phyloP scores from a whole-genome alignment of 2,113 vertebrate genomes.

The Platysternon megacephalum region DNA sequence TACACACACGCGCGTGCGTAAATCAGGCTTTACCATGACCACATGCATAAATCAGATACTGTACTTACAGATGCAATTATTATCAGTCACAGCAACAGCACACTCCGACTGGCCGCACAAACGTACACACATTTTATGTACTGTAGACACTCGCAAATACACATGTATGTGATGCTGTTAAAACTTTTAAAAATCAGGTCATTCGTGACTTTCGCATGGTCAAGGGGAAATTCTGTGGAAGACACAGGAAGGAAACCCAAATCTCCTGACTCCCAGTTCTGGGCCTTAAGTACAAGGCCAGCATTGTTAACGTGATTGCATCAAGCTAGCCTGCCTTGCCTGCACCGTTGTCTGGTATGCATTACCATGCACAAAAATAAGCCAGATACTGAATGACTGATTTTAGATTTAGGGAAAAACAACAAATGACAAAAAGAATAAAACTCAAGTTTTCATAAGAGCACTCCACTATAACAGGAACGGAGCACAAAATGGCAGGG shows the following conservation, averaged over 20 bases:
- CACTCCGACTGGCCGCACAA: rapidly evolving
- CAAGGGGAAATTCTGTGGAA: rapidly evolving
- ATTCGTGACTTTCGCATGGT: rapidly evolving
- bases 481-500: neutral
- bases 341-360: rapidly evolving
- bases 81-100: rapidly evolving
- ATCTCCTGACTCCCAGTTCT: neutral
- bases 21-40: rapidly evolving
- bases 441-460: neutral
- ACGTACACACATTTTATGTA: rapidly evolving
- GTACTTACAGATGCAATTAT: neutral
- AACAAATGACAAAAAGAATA: neutral
- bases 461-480: neutral
- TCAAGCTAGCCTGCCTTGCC: neutral
- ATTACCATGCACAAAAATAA: neutral
- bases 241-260: neutral
- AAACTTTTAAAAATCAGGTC: neutral
- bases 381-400: neutral
- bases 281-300: rapidly evolving
- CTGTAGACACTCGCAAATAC: rapidly evolving
- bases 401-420: neutral
- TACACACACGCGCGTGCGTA: rapidly evolving
- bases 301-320: rapidly evolving
- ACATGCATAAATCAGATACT: rapidly evolving
- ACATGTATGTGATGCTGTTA: neutral